Conservation (phyloP, 2,113 vertebrate species). For the Halcyon senegalensis region DNA sequence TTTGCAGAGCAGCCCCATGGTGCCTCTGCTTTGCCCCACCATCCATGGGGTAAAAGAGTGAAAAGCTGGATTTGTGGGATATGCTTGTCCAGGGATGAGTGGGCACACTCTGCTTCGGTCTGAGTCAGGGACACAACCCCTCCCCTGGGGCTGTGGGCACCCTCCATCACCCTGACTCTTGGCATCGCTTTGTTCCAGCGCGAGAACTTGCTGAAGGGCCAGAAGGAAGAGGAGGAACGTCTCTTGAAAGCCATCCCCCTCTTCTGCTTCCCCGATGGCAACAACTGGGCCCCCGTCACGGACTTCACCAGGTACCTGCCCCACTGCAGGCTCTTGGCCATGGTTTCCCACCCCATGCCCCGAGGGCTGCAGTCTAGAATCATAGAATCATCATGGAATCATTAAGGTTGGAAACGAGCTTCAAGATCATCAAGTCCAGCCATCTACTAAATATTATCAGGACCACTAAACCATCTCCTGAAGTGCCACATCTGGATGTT, state of each 20-base stretch:
- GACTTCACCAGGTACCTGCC: slow-evolving; percentile 87
- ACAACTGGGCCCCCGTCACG: slow-evolving; percentile 85
- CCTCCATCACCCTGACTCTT: background rate
- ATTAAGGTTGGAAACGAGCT: too few relatives aligned
- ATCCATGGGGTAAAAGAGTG: background rate
- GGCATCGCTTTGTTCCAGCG: slow-evolving; percentile 61
- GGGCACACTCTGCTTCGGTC: background rate
- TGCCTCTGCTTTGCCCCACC: background rate
- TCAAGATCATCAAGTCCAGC: too few relatives aligned
- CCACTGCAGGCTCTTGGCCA: fast-evolving
- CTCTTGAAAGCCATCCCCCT: slow-evolving; percentile 89
- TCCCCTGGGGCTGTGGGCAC: background rate
- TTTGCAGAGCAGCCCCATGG: background rate
- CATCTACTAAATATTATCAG: too few relatives aligned
- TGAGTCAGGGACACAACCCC: fast-evolving
- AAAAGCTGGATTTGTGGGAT: background rate
- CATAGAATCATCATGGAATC: too few relatives aligned
- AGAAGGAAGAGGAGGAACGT: slow-evolving; percentile 93
- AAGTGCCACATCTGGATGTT: too few relatives aligned
- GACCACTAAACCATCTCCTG: too few relatives aligned
- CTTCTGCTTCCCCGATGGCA: slow-evolving; percentile 94
- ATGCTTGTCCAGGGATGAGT: background rate
- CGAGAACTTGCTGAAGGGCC: slow-evolving; percentile 86
- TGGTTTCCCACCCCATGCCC: background rate
- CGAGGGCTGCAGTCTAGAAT: background rate